Conservation (phyloP, 2,888 invertebrate species). For the Herminia tarsipennalis region DNA sequence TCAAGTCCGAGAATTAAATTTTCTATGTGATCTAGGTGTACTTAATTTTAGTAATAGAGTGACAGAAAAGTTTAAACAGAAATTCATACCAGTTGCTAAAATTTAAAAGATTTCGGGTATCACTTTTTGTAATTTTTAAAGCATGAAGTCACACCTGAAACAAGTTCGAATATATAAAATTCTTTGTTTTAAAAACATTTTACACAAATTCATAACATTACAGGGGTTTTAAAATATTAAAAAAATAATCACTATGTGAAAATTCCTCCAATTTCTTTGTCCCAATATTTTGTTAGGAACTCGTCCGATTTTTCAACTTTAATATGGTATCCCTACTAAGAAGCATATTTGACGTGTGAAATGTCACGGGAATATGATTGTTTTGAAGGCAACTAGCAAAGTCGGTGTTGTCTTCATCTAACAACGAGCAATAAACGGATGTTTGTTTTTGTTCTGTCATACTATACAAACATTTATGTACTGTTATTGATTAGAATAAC, state of each 20-base stretch:
- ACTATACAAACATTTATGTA: not conserved
- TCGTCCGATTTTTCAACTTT: not conserved
- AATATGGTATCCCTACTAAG: constrained; percentile 12
- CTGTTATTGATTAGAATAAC: not conserved
- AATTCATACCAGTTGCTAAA: no score
- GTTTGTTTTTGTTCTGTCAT: constrained; percentile 17
- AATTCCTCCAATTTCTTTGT: not conserved
- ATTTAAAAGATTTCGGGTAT: no score
- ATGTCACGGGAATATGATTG: constrained; percentile 36
- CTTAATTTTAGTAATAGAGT: no score
- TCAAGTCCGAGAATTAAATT: no score
- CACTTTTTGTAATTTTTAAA: no score
- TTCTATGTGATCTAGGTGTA: no score
- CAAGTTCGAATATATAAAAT: no score
- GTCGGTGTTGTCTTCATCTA: constrained; percentile 5
- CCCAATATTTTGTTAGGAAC: not conserved
- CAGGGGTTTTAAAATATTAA: not conserved
- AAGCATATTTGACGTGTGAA: constrained; percentile 33
- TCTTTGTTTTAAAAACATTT: no score
- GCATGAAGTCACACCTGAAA: no score
- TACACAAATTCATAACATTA: not conserved
- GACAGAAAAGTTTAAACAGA: no score
- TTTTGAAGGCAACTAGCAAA: constrained; percentile 9
- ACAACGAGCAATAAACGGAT: constrained; percentile 20
- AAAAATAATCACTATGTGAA: not conserved